A percentile compares a stretch with the other conserved stretches of the same genome.
Conservation (phyloP, 2,113 vertebrate genomes). For the Pseudopodoces humilis region DNA sequence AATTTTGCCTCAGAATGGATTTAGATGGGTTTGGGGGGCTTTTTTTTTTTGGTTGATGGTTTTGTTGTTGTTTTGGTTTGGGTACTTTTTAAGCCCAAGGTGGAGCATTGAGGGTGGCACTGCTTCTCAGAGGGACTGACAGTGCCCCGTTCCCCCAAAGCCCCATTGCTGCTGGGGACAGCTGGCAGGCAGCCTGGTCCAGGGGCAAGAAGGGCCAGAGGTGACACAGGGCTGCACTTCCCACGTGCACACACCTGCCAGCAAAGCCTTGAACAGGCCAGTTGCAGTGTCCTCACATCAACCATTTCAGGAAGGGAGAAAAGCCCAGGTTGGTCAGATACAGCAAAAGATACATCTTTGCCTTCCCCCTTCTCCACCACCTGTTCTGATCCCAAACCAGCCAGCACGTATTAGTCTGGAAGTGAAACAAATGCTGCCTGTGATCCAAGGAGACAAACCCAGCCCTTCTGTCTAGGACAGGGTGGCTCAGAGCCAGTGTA, state of each 20-base stretch:
- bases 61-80: background rate
- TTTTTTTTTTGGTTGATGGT: background rate
- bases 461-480: background rate
- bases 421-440: background rate
- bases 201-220: background rate
- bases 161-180: fast-evolving
- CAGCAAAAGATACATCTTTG: background rate
- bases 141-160: fast-evolving
- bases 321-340: background rate
- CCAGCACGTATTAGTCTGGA: background rate
- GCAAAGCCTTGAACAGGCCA: background rate
- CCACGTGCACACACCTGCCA: fast-evolving
- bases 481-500: background rate
- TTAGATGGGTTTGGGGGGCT: background rate
- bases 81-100: background rate
- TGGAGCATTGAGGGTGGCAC: background rate
- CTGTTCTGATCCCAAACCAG: background rate
- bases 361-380: background rate
- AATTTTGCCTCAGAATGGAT: background rate
- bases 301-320: background rate
- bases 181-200: background rate
- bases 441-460: background rate
- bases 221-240: background rate
- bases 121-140: fast-evolving
- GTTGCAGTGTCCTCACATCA: background rate